Conservation (phyloP, 2,113 vertebrate genomes). For the Spermophilus dauricus region DNA sequence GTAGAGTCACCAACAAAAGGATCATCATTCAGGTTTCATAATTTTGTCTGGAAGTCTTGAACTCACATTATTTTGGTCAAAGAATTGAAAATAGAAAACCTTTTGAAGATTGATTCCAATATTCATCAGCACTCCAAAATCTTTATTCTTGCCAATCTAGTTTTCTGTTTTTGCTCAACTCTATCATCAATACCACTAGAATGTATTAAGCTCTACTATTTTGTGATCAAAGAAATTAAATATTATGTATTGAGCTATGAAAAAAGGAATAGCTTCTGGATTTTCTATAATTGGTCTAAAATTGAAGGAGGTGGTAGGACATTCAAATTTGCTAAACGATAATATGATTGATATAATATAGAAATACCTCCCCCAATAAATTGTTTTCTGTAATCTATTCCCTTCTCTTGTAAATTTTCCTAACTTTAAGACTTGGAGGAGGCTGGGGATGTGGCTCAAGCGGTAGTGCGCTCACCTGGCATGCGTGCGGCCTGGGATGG, state of each 20-base stretch:
- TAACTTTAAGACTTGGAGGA: background rate
- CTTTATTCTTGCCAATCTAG: background rate
- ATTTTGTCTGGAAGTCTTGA: background rate
- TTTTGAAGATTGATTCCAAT: background rate
- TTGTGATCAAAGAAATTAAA: background rate
- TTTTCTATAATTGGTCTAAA: background rate
- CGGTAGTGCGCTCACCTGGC: too few relatives aligned
- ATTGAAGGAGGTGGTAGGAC: background rate
- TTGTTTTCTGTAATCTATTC: background rate
- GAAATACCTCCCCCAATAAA: background rate
- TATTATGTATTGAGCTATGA: background rate
- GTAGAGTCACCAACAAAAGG: background rate
- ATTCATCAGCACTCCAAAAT: background rate
- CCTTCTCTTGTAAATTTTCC: background rate
- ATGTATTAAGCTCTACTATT: background rate
- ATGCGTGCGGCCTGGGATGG: too few relatives aligned
- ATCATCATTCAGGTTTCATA: background rate
- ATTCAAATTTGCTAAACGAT: background rate
- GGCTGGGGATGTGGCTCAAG: too few relatives aligned
- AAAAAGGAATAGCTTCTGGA: background rate
- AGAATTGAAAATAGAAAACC: background rate
- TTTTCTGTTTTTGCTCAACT: background rate
- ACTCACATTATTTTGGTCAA: background rate
- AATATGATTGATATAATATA: background rate
- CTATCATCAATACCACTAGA: background rate